Percentiles rank a stretch among this genome's conserved stretches.
Evolutionary conservation across 2,113 vertebrate genomes (phyloP).

Genomic region (Bubo scandiacus): DNA sequence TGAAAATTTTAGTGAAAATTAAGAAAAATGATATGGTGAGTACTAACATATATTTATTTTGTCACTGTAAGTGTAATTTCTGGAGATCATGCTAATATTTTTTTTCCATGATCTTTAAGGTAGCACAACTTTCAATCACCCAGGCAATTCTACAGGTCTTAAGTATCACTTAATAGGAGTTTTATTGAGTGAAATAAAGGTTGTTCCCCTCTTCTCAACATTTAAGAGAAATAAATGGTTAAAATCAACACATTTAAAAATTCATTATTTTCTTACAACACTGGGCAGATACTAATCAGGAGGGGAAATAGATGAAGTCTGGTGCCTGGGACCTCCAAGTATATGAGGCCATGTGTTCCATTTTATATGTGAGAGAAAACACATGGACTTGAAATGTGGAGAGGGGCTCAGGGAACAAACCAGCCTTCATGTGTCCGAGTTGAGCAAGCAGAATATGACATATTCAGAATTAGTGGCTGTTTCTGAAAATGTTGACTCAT

Average conservation of each 20-base stretch:
- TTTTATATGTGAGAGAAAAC: accelerated
- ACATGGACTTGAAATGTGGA: not conserved
- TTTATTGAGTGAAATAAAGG: not conserved
- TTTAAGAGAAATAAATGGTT: not conserved
- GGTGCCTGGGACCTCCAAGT: not conserved
- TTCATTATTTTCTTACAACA: not conserved
- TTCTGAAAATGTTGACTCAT: conserved; percentile 31
- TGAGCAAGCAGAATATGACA: not conserved
- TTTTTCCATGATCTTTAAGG: not conserved
- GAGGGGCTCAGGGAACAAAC: not conserved
- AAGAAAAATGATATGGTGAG: not conserved
- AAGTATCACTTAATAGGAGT: not conserved
- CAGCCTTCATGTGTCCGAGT: not conserved
- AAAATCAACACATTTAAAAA: not conserved
- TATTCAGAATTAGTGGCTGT: not conserved
- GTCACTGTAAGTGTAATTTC: not conserved
- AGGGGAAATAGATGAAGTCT: not conserved
- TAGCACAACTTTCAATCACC: not conserved
- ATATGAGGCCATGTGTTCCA: not conserved
- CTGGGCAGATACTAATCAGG: not conserved
- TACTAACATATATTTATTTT: not conserved
- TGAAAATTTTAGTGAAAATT: not conserved
- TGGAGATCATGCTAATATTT: not conserved
- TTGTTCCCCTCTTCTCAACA: not conserved
- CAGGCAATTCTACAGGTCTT: not conserved